A percentile compares a stretch with the other conserved stretches of the same genome.
Evolutionary conservation across 2,113 vertebrate species (phyloP).

Genomic region (Myrmecophaga tridactyla): DNA sequence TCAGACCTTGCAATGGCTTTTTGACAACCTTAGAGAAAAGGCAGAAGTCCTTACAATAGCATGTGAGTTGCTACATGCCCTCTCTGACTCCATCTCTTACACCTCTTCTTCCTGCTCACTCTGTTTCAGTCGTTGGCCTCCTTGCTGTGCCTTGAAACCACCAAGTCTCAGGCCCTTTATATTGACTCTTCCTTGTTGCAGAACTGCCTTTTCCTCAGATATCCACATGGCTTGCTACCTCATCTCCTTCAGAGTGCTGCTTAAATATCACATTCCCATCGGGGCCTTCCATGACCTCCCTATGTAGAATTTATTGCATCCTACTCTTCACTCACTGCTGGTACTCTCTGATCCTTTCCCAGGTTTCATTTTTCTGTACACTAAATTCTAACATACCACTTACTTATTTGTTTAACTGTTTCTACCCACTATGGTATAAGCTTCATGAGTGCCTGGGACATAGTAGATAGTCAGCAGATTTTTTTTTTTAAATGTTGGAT

Average conservation of each 20-base stretch:
- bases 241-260: not conserved
- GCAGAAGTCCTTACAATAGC: rapidly evolving
- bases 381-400: not conserved
- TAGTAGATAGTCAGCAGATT: not conserved
- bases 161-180: not conserved
- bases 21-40: not conserved
- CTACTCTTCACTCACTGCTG: not conserved
- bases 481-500: not conserved
- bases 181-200: not conserved
- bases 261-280: not conserved
- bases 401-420: not conserved
- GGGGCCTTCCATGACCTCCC: not conserved
- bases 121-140: not conserved
- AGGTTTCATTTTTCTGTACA: not conserved
- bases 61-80: not conserved
- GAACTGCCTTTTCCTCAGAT: not conserved
- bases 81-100: not conserved
- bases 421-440: not conserved
- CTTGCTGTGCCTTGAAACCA: not conserved
- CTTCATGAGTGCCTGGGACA: not conserved
- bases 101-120: not conserved
- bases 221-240: not conserved
- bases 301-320: not conserved
- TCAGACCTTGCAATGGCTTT: not conserved
- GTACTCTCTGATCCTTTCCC: not conserved